These are phyloP conservation scores for Anguilla obscura DNA, from an alignment of 2,797 vertebrate species.

Conservation along the genomic window DNA sequence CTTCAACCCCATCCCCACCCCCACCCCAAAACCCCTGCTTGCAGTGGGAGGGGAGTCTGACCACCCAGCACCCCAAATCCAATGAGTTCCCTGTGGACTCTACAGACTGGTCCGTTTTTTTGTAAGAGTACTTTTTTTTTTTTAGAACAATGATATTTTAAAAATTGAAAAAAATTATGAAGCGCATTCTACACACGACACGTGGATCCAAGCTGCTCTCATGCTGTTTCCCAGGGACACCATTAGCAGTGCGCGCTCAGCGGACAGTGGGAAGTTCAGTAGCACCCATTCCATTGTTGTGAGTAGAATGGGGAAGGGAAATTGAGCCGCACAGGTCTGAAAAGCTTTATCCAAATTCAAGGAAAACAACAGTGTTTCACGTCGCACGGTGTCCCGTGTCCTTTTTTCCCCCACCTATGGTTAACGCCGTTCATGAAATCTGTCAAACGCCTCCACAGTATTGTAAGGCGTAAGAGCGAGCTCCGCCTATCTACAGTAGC, in stretches of 20 bases:
- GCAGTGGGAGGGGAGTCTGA: not conserved
- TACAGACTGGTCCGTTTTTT: slow-evolving; percentile 51
- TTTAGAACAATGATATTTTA: slow-evolving; percentile 69
- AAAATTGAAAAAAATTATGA: slow-evolving; percentile 26
- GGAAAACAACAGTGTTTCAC: slow-evolving; percentile 35
- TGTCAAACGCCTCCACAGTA: not conserved
- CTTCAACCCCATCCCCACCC: slow-evolving; percentile 57
- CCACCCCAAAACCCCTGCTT: slow-evolving; percentile 10
- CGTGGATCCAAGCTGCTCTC: not conserved
- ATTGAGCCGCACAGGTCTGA: slow-evolving; percentile 33
- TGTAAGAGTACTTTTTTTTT: slow-evolving; percentile 69
- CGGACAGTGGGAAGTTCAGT: not conserved
- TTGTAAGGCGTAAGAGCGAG: slow-evolving; percentile 37
- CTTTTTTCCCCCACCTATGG: not conserved
- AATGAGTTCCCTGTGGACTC: slow-evolving; percentile 57
- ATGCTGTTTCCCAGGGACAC: slow-evolving; percentile 69
- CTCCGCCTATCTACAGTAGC: slow-evolving; percentile 36
- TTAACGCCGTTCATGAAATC: not conserved
- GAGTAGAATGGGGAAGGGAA: not conserved
- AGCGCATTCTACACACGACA: slow-evolving; percentile 40
- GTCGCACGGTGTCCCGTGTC: slow-evolving; percentile 10
- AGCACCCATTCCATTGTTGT: slow-evolving; percentile 11
- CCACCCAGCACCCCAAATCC: not conserved
- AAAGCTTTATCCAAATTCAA: slow-evolving; percentile 58
- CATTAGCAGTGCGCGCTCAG: not conserved